These are phyloP conservation scores for Petrolisthes cinctipes DNA, from an alignment of 2,888 invertebrate genomes.

Conservation along the genomic window DNA sequence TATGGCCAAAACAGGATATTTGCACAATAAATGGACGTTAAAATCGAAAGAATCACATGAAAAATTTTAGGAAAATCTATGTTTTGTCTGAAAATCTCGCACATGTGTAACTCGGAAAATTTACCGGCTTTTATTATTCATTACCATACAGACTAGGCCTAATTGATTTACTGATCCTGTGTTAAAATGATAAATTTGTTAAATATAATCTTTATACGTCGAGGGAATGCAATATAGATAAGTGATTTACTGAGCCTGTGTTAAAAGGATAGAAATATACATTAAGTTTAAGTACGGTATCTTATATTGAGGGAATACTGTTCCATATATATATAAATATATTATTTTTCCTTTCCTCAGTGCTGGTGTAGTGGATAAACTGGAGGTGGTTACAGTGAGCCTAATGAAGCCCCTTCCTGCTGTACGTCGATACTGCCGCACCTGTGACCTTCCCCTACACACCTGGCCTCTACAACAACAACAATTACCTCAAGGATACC, in stretches of 20 bases:
- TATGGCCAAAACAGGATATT: too few species aligned
- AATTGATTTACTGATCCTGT: neutral
- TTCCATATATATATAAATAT: neutral
- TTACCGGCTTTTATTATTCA: neutral
- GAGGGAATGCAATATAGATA: too few species aligned
- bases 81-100: too few species aligned
- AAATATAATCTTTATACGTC: too few species aligned
- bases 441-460: slow-evolving; percentile 19
- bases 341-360: neutral
- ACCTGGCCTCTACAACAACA: slow-evolving; percentile 49
- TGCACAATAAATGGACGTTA: too few species aligned
- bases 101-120: too few species aligned
- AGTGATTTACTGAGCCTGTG: neutral
- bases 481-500: slow-evolving; percentile 33
- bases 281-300: too few species aligned
- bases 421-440: slow-evolving; percentile 39
- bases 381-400: slow-evolving; percentile 52
- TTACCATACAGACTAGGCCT: neutral
- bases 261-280: too few species aligned
- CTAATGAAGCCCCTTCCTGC: slow-evolving; percentile 40
- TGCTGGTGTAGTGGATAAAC: slow-evolving; percentile 45
- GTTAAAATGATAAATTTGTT: too few species aligned
- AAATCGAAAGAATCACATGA: too few species aligned
- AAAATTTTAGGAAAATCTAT: too few species aligned
- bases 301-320: too few species aligned